These are phyloP conservation scores for Pseudopleuronectes americanus DNA, from an alignment of 2,797 vertebrate species.

Conservation along the genomic window DNA sequence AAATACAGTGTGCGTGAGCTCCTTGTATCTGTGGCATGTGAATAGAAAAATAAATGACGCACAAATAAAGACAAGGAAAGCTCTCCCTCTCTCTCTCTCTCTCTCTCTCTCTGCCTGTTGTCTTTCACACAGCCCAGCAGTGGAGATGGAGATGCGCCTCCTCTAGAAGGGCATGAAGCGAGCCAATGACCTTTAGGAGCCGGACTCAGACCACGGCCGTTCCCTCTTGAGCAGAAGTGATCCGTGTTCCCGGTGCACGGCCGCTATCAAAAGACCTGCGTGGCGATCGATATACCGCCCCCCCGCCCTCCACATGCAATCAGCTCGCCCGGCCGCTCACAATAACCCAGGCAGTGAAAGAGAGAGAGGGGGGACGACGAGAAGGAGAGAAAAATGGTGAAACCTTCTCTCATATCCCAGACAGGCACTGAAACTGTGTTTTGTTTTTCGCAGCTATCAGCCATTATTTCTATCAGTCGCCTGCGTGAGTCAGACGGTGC, in stretches of 20 bases:
- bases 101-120: conserved; percentile 4
- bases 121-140: conserved; percentile 28
- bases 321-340: conserved; percentile 70
- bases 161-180: conserved; percentile 48
- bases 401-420: conserved; percentile 64
- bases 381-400: conserved; percentile 52
- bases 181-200: conserved; percentile 68
- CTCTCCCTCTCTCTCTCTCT: background rate
- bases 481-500: conserved; percentile 61
- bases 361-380: conserved; percentile 44
- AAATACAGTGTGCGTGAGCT: background rate
- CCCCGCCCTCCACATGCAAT: conserved; percentile 74
- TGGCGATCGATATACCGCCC: conserved; percentile 79
- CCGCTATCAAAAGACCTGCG: conserved; percentile 75
- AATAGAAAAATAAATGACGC: background rate
- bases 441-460: conserved; percentile 81
- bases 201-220: conserved; percentile 62
- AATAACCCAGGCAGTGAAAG: conserved; percentile 64
- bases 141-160: conserved; percentile 34
- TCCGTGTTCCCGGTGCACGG: conserved; percentile 57
- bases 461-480: conserved; percentile 84
- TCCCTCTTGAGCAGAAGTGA: conserved; percentile 62
- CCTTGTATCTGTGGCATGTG: background rate
- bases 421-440: conserved; percentile 57
- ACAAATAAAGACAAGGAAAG: conserved; percentile 31